phyloP scores from a whole-genome alignment of 64 coral and sea anemone species.

The Dendronephthya gigantea region DNA sequence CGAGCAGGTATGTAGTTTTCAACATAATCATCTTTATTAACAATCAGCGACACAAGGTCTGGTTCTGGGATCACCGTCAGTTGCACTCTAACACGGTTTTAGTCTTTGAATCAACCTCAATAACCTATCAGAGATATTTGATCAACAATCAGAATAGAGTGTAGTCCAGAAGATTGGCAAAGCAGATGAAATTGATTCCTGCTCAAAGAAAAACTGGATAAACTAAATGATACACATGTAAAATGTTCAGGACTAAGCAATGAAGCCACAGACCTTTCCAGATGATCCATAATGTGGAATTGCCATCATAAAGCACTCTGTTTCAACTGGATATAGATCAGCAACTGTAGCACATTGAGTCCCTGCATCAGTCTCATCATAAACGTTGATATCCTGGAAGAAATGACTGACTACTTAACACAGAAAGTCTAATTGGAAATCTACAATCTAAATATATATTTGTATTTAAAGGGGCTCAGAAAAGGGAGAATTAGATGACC shows the following conservation, averaged over 20 bases:
- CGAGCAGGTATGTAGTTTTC: slow-evolving; percentile 47
- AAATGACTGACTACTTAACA: background rate
- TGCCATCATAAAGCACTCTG: slow-evolving; percentile 86
- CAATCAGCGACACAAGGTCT: slow-evolving; percentile 44
- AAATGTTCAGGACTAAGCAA: background rate
- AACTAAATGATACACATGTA: too few species aligned
- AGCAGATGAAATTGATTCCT: background rate
- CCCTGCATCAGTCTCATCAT: slow-evolving; percentile 41
- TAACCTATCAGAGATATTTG: background rate
- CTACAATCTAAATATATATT: background rate
- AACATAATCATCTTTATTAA: slow-evolving; percentile 41
- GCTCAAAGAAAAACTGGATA: too few species aligned
- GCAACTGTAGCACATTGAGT: slow-evolving; percentile 53
- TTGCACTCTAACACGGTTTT: slow-evolving; percentile 76
- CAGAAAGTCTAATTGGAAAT: background rate
- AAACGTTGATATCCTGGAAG: slow-evolving; percentile 62
- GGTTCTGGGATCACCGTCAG: slow-evolving; percentile 60
- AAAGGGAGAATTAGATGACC: too few species aligned
- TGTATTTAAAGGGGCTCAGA: background rate
- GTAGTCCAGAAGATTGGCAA: background rate
- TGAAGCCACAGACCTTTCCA: slow-evolving; percentile 43
- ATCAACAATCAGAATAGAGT: background rate
- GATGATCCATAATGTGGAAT: slow-evolving; percentile 74
- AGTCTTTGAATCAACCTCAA: slow-evolving; percentile 83
- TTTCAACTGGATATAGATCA: slow-evolving; percentile 67